Conservation (phyloP, 2,888 invertebrate species). For the Abrostola tripartita region DNA sequence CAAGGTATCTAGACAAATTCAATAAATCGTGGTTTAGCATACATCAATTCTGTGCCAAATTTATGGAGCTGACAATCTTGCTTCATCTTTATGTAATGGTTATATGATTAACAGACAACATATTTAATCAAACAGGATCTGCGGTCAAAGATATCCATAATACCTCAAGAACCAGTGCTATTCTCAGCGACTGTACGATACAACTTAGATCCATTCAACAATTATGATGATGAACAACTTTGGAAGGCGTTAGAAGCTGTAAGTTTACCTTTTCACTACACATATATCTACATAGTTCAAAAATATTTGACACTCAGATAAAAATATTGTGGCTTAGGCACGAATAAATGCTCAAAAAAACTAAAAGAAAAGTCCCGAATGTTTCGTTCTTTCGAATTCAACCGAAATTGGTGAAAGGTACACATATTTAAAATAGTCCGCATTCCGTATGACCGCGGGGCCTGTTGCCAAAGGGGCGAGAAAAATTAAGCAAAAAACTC, state of each 20-base stretch:
- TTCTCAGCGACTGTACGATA: constrained; percentile 92
- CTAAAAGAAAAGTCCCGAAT: background rate
- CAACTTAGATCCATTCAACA: constrained; percentile 93
- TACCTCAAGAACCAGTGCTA: constrained; percentile 93
- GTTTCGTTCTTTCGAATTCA: no score
- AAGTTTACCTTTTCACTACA: constrained; percentile 58
- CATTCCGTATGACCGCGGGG: background rate
- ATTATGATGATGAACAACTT: constrained; percentile 90
- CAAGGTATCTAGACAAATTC: no score
- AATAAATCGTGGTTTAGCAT: no score
- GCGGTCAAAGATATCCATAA: constrained; percentile 91
- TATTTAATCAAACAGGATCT: constrained; percentile 81
- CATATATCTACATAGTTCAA: background rate
- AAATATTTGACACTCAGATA: background rate
- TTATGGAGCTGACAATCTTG: no score
- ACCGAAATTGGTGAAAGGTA: background rate
- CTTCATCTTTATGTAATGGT: background rate
- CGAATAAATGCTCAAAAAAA: background rate
- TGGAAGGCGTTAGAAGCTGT: constrained; percentile 93
- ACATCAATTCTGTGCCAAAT: no score
- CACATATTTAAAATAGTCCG: background rate
- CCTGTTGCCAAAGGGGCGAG: background rate
- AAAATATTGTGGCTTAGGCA: background rate
- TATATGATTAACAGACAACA: background rate
- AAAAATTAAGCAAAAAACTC: background rate